Percentiles rank a stretch among this genome's conserved stretches.
Conservation (phyloP, 2,797 vertebrate genomes). For the Allochrocebus solatus region DNA sequence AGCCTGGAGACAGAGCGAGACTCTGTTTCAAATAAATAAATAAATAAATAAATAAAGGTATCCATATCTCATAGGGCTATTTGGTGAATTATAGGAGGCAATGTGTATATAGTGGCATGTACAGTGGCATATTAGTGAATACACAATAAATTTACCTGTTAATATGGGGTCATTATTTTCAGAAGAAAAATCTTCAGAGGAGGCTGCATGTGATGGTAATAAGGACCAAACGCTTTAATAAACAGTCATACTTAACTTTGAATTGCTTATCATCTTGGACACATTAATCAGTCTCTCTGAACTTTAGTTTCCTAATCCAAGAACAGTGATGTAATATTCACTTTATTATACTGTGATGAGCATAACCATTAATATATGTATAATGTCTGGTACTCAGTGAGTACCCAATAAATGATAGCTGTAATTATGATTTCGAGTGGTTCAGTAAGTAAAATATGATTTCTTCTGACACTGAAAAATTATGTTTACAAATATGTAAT, state of each 20-base stretch:
- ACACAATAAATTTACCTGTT: not conserved
- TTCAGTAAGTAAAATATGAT: slow-evolving; percentile 56
- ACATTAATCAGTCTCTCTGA: not conserved
- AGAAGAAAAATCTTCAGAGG: not conserved
- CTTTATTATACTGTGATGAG: not conserved
- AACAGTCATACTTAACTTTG: not conserved
- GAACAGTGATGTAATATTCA: not conserved
- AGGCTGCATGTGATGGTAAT: not conserved
- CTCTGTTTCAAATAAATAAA: too few species aligned
- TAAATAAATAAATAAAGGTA: not conserved
- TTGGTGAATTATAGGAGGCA: not conserved
- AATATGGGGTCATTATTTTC: not conserved
- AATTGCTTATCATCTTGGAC: not conserved
- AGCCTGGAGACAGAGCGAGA: too few species aligned
- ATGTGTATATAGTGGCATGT: not conserved
- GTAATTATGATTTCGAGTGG: slow-evolving; percentile 47
- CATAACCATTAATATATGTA: not conserved
- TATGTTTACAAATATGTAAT: slow-evolving; percentile 64
- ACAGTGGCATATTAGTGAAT: not conserved
- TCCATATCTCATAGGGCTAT: not conserved
- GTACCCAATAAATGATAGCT: slow-evolving; percentile 44
- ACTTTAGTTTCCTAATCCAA: not conserved
- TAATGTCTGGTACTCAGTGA: not conserved
- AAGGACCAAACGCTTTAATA: not conserved
- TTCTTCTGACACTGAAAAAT: slow-evolving; percentile 63